Evolutionary conservation across 1,140 invertebrate species (phyloP).

Genomic region (Trichonephila clavata): DNA sequence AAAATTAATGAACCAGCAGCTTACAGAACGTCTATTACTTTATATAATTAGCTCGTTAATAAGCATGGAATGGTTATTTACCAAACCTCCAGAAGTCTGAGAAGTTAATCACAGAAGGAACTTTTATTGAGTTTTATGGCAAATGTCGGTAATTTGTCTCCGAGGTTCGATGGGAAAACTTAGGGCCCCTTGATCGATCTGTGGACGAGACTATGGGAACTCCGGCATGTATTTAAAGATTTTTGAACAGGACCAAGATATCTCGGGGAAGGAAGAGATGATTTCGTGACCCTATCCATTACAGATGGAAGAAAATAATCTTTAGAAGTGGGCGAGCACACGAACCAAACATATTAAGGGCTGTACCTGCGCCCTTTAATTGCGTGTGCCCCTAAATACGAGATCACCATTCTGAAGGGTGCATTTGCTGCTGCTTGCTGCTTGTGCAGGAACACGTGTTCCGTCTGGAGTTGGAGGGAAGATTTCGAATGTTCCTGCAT

Average conservation of each 20-base stretch:
- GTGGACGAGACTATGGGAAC: neutral
- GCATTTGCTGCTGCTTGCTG: neutral
- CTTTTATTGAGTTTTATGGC: conserved; percentile 59
- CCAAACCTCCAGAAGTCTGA: conserved; percentile 2
- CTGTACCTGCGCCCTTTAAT: conserved; percentile 39
- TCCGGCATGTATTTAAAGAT: conserved; percentile 44
- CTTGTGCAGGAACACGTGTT: neutral
- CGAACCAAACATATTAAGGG: conserved; percentile 74
- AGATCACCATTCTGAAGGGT: neutral
- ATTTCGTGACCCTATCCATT: conserved; percentile 72
- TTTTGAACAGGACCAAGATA: conserved; percentile 47
- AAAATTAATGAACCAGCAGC: conserved; percentile 54
- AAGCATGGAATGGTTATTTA: conserved; percentile 65
- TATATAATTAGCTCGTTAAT: conserved; percentile 71
- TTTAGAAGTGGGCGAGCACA: conserved; percentile 40
- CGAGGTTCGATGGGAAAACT: conserved; percentile 8
- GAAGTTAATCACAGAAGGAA: conserved; percentile 49
- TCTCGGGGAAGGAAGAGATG: conserved; percentile 12
- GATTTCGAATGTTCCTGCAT: neutral
- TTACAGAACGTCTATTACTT: conserved; percentile 61
- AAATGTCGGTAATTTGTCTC: conserved; percentile 63
- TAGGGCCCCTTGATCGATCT: conserved; percentile 7
- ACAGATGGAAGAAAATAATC: conserved; percentile 67
- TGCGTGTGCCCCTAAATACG: conserved; percentile 54
- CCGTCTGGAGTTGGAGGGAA: neutral